Evolutionary conservation across 2,113 vertebrate species (phyloP), one percentile per base, ranked within the genome.

Genomic region (Macheiramphus alcinus): DNA sequence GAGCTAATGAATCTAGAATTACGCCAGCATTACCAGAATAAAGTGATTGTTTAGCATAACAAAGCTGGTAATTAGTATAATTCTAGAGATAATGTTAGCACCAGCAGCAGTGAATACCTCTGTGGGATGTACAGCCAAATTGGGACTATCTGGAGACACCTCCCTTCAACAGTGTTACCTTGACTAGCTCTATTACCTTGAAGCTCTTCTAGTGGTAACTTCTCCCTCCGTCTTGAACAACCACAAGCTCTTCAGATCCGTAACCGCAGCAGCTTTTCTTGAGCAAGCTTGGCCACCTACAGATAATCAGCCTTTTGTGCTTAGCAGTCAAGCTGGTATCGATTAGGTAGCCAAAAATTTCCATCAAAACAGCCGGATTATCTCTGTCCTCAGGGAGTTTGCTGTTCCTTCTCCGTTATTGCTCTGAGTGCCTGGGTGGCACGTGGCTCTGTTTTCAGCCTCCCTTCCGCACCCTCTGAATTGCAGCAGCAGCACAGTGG

Each of bases 1-100:
- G 52, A 93, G 63, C 56, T 93, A 93, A 94, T 91, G 79, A 42
- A 72, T 88, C 71, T 92, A 73, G 66, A 85, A 79, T 96, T 87
- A 79, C 2, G 3, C 38, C 80, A 80, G 34, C 62, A 58, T 85
- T 75, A 65, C 81, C 45, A 38, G 85, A 96, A 72, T 45, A 45
- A 94, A 95, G 52, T 19, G 89, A 45, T 81, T 93, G 67, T 82
- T 96, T 91, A 93, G 36, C 84, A 70, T 56, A 88, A 85, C 53
- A 93, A 87, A 95, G 66, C 61, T 63, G 59, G 15, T 87, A 75
- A 81, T 95, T 78, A 53, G 72, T 63, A 0, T 15, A 73, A 84
- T 67, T 81, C 56, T 34, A 48, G 80, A 74, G 63, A 80, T 76
- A 58, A 65, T 13, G 20, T 59, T 66, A 50, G 16, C 36, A 67